A percentile compares a stretch with the other conserved stretches of the same genome.
phyloP scores from a whole-genome alignment of 2,888 invertebrate species.

The Phalera bucephala region DNA sequence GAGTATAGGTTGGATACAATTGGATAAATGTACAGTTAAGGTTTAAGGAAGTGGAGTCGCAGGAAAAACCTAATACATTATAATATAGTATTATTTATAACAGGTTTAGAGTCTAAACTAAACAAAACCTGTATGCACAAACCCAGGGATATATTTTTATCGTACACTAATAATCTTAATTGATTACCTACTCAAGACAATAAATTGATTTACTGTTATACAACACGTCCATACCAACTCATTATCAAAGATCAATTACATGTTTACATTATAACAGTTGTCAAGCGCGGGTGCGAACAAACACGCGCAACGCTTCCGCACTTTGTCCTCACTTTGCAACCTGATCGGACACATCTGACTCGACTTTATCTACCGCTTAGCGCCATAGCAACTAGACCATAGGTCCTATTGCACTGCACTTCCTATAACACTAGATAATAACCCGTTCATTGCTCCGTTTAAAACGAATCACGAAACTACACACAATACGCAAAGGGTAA shows the following conservation, averaged over 20 bases:
- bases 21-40: too few species aligned
- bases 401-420: slow-evolving; percentile 38
- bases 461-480: slow-evolving; percentile 1
- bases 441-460: slow-evolving; percentile 6
- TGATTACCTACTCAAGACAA: too few species aligned
- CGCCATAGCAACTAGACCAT: slow-evolving; percentile 54
- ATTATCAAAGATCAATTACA: not conserved
- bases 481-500: slow-evolving; percentile 2
- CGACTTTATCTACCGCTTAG: slow-evolving; percentile 23
- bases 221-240: too few species aligned
- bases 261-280: slow-evolving; percentile 13
- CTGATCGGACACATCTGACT: slow-evolving; percentile 15
- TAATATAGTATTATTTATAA: too few species aligned
- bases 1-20: too few species aligned
- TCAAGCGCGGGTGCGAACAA: slow-evolving; percentile 10
- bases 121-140: too few species aligned
- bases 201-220: too few species aligned
- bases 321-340: slow-evolving; percentile 29
- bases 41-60: too few species aligned
- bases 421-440: slow-evolving; percentile 31
- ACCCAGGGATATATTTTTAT: too few species aligned
- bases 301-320: slow-evolving; percentile 16
- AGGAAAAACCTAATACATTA: too few species aligned
- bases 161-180: too few species aligned
- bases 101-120: too few species aligned